Conservation (phyloP, 2,113 vertebrate species). For the Spilogale gracilis region DNA sequence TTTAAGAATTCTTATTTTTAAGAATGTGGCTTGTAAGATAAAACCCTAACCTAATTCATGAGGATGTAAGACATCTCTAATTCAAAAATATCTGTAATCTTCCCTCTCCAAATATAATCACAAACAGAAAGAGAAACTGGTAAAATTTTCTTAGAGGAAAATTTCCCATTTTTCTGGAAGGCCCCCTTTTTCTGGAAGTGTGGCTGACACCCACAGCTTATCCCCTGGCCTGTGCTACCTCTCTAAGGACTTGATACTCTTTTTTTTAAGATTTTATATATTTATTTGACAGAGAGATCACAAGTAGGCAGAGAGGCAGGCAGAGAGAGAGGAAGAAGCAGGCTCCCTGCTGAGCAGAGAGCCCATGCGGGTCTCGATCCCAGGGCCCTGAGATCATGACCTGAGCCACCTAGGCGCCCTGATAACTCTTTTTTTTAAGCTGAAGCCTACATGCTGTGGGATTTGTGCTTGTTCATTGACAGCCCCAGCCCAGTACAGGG, state of each 20-base stretch:
- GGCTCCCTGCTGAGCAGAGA: no score
- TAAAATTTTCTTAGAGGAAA: neutral
- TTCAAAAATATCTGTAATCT: neutral
- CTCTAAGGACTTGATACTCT: neutral
- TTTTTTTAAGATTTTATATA: neutral
- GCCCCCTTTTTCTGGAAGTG: no score
- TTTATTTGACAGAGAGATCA: no score
- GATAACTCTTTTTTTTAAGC: neutral
- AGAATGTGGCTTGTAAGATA: neutral
- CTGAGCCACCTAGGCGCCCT: no score
- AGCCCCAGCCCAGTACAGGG: neutral
- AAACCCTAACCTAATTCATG: neutral
- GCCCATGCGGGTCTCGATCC: no score
- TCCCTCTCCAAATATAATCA: neutral
- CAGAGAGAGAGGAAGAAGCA: no score
- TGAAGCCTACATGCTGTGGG: neutral
- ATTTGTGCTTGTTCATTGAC: neutral
- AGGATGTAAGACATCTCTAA: neutral
- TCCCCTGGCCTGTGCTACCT: no score
- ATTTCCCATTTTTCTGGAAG: neutral
- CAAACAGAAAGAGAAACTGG: neutral
- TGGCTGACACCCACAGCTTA: neutral
- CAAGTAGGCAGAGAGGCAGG: no score
- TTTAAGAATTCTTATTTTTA: slow-evolving; percentile 42
- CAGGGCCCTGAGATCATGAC: no score